Evolutionary conservation across 1,140 invertebrate genomes (phyloP).

Genomic region (Pseudomyrmex sp.): DNA sequence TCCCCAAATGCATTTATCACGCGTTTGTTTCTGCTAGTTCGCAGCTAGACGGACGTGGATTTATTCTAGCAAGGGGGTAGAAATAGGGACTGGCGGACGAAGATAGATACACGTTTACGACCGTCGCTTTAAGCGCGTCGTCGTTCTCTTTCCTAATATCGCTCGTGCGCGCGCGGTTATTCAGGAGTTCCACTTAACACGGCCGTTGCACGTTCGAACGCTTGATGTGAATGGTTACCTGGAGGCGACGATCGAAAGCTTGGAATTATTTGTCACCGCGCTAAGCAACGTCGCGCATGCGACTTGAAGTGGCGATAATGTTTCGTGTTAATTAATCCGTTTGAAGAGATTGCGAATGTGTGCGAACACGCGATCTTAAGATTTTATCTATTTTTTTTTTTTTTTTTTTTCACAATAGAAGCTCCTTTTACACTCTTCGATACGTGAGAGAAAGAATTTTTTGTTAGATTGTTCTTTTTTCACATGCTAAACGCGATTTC

Average conservation of each 20-base stretch:
- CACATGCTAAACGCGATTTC: slow-evolving; percentile 3
- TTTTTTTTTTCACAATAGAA: not conserved
- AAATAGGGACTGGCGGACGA: slow-evolving; percentile 53
- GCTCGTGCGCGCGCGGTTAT: slow-evolving; percentile 32
- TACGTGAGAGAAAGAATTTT: not conserved
- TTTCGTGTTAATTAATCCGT: slow-evolving; percentile 20
- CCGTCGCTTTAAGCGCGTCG: slow-evolving; percentile 51
- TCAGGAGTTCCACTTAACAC: slow-evolving; percentile 50
- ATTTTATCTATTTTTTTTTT: not conserved
- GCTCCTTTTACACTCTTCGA: not conserved
- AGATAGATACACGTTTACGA: slow-evolving; percentile 63
- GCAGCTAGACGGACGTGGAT: slow-evolving; percentile 61
- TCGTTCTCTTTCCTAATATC: slow-evolving; percentile 40
- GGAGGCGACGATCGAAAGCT: slow-evolving; percentile 41
- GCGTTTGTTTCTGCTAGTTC: slow-evolving; percentile 63
- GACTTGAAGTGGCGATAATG: slow-evolving; percentile 5
- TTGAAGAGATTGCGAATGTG: not conserved
- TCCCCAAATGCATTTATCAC: slow-evolving; percentile 60
- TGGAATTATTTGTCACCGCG: slow-evolving; percentile 37
- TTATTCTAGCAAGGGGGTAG: slow-evolving; percentile 52
- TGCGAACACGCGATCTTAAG: no score
- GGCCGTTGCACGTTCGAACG: slow-evolving; percentile 15
- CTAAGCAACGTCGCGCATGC: slow-evolving; percentile 9
- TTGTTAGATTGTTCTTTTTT: slow-evolving; percentile 4
- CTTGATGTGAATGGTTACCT: slow-evolving; percentile 32